Evolutionary conservation across 1,140 invertebrate species (phyloP).

Genomic region (Polypedilum pembai): DNA sequence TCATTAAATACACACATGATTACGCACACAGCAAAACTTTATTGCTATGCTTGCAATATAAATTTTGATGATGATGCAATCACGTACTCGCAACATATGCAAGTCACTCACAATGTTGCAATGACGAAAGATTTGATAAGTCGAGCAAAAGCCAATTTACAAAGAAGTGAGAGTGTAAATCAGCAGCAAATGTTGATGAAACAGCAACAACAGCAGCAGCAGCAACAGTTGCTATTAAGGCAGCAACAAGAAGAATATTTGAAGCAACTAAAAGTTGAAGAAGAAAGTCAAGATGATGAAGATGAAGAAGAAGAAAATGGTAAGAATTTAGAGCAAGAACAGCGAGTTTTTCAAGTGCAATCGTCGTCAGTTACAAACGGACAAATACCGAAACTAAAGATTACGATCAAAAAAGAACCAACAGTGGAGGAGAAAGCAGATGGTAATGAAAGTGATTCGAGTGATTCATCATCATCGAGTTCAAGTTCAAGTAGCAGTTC

Average conservation of each 20-base stretch:
- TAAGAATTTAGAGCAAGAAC: neutral
- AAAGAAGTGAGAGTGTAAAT: neutral
- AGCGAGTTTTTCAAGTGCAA: conserved; percentile 16
- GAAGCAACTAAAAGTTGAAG: neutral
- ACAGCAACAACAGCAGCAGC: neutral
- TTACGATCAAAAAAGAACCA: neutral
- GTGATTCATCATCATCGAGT: neutral
- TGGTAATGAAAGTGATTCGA: conserved; percentile 15
- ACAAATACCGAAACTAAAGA: conserved; percentile 15
- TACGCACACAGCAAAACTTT: neutral
- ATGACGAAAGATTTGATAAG: conserved; percentile 21
- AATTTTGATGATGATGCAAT: neutral
- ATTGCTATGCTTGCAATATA: conserved; percentile 2
- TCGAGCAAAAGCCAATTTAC: neutral
- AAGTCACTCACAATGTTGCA: neutral
- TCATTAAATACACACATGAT: conserved; percentile 8
- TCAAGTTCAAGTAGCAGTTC: neutral
- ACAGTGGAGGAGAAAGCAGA: neutral
- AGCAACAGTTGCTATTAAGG: neutral
- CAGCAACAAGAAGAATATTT: neutral
- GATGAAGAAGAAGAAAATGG: neutral
- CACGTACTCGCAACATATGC: neutral
- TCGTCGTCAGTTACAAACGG: neutral
- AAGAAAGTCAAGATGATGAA: neutral
- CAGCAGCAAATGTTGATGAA: neutral